Evolutionary conservation across 2,113 vertebrate genomes (phyloP).

Genomic region (Tangachromis dhanisi): DNA sequence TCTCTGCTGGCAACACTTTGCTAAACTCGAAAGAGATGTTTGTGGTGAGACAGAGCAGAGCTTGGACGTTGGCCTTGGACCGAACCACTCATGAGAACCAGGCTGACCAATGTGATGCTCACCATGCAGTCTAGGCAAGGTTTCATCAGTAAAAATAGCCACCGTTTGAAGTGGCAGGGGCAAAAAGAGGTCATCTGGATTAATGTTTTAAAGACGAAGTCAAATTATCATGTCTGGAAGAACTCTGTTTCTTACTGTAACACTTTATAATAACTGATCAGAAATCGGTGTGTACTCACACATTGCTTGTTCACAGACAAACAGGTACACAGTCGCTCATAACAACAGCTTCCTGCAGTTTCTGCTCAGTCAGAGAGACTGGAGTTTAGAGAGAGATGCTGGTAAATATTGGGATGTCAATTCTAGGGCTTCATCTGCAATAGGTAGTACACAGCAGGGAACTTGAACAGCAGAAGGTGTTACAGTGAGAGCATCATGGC

Average conservation of each 20-base stretch:
- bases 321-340: not conserved
- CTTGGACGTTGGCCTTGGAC: not conserved
- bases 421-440: not conserved
- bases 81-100: not conserved
- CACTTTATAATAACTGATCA: not conserved
- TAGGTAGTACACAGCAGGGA: not conserved
- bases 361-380: not conserved
- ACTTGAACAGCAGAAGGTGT: not conserved
- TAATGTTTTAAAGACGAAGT: not conserved
- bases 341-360: not conserved
- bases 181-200: not conserved
- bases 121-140: not conserved
- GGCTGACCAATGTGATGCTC: not conserved
- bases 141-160: not conserved
- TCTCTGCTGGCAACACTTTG: not conserved
- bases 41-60: not conserved
- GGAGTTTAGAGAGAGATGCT: not conserved
- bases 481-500: not conserved
- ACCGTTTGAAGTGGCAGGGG: not conserved
- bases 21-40: not conserved
- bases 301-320: not conserved
- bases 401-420: not conserved
- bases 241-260: not conserved
- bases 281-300: not conserved
- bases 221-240: not conserved